phyloP scores from a whole-genome alignment of 64 coral and sea anemone genomes.

The Montipora foliosa region DNA sequence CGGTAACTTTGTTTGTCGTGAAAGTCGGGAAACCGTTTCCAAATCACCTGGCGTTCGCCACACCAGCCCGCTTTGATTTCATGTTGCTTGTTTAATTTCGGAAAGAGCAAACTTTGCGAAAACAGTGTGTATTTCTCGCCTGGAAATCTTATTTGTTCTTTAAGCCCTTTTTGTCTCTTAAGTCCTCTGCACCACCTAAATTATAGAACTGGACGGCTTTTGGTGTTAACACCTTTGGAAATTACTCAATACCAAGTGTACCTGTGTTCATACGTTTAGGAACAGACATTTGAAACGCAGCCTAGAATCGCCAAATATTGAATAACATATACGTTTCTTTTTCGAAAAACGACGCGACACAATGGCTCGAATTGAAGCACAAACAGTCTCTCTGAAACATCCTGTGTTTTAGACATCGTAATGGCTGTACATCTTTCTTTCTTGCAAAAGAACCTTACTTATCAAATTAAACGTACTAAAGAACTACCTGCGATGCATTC shows the following conservation, averaged over 20 bases:
- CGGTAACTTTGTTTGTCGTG: slow-evolving; percentile 78
- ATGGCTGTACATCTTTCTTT: neutral
- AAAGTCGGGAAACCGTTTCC: slow-evolving; percentile 70
- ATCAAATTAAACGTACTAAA: slow-evolving; percentile 47
- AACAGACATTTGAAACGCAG: slow-evolving; percentile 70
- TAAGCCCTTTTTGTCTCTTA: slow-evolving; percentile 78
- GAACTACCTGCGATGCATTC: slow-evolving; percentile 4
- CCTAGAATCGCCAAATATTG: neutral
- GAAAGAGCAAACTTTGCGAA: neutral
- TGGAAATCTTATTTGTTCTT: neutral
- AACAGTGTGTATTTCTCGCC: slow-evolving; percentile 32
- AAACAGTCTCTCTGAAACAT: neutral
- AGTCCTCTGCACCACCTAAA: slow-evolving; percentile 60
- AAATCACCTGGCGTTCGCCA: slow-evolving; percentile 79
- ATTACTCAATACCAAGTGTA: slow-evolving; percentile 82
- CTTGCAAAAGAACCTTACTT: slow-evolving; percentile 14
- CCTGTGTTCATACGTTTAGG: slow-evolving; percentile 76
- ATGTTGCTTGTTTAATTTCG: neutral
- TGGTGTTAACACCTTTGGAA: slow-evolving; percentile 92
- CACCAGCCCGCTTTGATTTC: neutral
- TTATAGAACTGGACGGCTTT: slow-evolving; percentile 71
- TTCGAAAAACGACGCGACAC: neutral
- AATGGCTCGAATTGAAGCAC: slow-evolving; percentile 27
- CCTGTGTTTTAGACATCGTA: slow-evolving; percentile 10
- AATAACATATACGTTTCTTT: neutral